Base-by-base conservation (phyloP, 2,797 vertebrate genomes). In the Sciurus carolinensis region DNA sequence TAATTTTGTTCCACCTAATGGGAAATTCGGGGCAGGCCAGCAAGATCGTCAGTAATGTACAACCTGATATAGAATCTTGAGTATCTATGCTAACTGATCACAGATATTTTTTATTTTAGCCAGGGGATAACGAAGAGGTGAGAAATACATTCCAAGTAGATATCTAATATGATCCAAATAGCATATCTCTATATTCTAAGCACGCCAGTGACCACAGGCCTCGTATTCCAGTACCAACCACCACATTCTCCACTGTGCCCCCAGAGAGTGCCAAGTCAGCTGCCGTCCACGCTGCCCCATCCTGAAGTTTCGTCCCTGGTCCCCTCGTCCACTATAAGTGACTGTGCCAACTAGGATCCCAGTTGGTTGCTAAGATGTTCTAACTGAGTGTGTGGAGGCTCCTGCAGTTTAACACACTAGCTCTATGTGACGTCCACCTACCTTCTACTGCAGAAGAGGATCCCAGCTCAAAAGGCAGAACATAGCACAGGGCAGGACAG, bases 391-490 rank as follows among this genome's bases (percentile, higher is more conserved):
- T 1, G 20, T n/a, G 20, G 39, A 75, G 22, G 1, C 8, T 30
- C 64, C 85, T 36, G 7, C 7, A 5, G 47, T 14, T 33, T 80
- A 64, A 15, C 72, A 84, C 36, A 10, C 9, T 36, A 69, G 28
- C 5, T 28, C 50, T 28, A 2, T 1, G 6, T 12, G 5, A 3
- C 47, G 15, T 59, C 54, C 36, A 96, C 94, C 67, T 96, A 94
- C 95, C 96, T 97, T 84, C 83, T 62, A n/a, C 30, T 15, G 54
- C 0, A 10, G 15, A n/a, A 50, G 54, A 83, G 18, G 26, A 6
- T 90, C 73, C 80, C 1, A 0, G 54, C 36, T 75, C 59, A 26
- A 24, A 14, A 50, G 57, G 33, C 10, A 81, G 72, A 67, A 54
- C 7, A 7, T 1, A 44, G 15, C 14, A 13, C 36, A 54, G 2